A percentile compares a stretch with the other conserved stretches of the same genome.
Evolutionary conservation across 2,888 invertebrate genomes (phyloP).

Genomic region (Hydroisotoma schaefferi): DNA sequence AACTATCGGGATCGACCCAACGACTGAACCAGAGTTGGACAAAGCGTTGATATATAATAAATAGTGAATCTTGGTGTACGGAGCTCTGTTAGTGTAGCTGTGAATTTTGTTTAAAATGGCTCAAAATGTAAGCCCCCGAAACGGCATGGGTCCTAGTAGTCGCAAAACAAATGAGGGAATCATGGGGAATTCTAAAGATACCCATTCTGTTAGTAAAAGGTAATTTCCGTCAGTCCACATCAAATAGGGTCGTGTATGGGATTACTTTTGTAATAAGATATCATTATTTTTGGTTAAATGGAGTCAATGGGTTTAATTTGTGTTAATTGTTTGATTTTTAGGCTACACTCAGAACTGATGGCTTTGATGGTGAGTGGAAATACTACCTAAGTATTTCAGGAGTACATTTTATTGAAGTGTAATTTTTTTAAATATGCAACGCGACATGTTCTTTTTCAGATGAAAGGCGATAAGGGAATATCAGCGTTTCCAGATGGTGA

Average conservation of each 20-base stretch:
- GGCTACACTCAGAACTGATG: constrained; percentile 85
- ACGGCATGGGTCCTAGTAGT: constrained; percentile 30
- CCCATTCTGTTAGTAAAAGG: constrained; percentile 88
- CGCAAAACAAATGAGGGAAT: constrained; percentile 75
- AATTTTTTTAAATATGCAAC: background rate
- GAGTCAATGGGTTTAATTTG: constrained; percentile 14
- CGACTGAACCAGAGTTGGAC: no score
- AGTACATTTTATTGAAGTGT: no score
- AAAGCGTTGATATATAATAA: no score
- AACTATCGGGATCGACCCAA: no score
- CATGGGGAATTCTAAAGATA: constrained; percentile 67
- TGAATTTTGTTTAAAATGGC: constrained; percentile 60
- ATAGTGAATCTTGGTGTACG: no score
- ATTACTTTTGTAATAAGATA: background rate
- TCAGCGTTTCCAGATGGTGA: constrained; percentile 96
- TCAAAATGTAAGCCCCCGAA: constrained; percentile 75
- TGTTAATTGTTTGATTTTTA: constrained; percentile 53
- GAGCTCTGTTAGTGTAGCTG: no score
- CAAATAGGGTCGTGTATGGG: no score
- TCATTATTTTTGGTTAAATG: constrained; percentile 22
- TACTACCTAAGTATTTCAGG: background rate
- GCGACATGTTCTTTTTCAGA: constrained; percentile 51
- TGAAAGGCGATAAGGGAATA: constrained; percentile 82
- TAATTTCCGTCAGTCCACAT: constrained; percentile 53
- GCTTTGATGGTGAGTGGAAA: constrained; percentile 65